Conservation (phyloP, 2,888 invertebrate genomes). For the Archips xylosteana region DNA sequence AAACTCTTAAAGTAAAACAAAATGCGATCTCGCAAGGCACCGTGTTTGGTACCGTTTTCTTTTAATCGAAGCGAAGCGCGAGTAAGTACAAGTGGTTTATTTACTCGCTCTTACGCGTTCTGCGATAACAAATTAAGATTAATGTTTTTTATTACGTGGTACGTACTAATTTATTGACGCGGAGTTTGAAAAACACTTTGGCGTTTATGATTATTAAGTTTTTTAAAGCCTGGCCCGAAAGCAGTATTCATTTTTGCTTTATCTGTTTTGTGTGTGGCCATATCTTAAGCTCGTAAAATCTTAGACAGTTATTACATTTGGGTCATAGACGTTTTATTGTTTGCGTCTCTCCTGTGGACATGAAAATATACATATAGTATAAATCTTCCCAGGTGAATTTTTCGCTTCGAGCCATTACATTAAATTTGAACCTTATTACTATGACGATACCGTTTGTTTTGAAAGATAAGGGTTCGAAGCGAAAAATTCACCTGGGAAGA, state of each 20-base stretch:
- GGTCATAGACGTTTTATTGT: too few species aligned
- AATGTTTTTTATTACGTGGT: constrained; percentile 6
- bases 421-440: too few species aligned
- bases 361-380: too few species aligned
- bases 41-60: constrained; percentile 12
- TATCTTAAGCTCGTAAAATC: background rate
- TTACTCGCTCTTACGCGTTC: constrained; percentile 13
- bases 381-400: too few species aligned
- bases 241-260: background rate
- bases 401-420: too few species aligned
- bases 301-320: background rate
- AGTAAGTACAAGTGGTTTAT: constrained; percentile 2
- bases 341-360: too few species aligned
- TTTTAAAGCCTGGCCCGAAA: background rate
- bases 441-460: too few species aligned
- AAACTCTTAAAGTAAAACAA: constrained; percentile 9
- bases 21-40: constrained; percentile 7
- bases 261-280: background rate
- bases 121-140: constrained; percentile 24
- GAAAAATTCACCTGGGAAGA: too few species aligned
- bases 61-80: constrained; percentile 23
- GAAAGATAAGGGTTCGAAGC: too few species aligned
- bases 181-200: background rate
- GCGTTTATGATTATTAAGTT: constrained; percentile 6
- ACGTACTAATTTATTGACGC: constrained; percentile 10